These are phyloP conservation scores for Rhynchonema sp. DNA, from an alignment of 2,888 invertebrate genomes.

Conservation along the genomic window DNA sequence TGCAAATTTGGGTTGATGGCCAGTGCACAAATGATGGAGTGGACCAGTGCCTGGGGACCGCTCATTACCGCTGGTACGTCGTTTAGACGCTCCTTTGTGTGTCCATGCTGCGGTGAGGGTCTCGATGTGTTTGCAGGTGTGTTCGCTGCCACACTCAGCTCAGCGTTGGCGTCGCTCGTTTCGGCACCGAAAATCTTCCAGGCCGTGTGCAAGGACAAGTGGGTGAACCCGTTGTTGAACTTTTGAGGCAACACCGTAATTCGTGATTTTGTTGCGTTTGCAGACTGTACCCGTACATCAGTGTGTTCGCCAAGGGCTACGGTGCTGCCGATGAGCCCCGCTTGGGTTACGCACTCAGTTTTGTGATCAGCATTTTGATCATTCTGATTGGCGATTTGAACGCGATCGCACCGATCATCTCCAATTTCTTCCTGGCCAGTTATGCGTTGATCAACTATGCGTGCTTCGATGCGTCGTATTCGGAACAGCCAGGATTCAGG, in stretches of 20 bases:
- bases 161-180: slow-evolving; percentile 77
- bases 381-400: slow-evolving; percentile 70
- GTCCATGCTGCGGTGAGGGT: too few species aligned
- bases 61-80: slow-evolving; percentile 69
- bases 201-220: slow-evolving; percentile 78
- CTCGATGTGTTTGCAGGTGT: too few species aligned
- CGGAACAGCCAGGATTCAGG: slow-evolving; percentile 41
- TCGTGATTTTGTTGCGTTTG: too few species aligned
- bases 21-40: slow-evolving; percentile 12
- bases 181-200: slow-evolving; percentile 54
- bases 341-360: slow-evolving; percentile 74
- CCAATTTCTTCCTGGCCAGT: slow-evolving; percentile 79
- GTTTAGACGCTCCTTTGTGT: too few species aligned
- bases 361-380: slow-evolving; percentile 65
- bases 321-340: slow-evolving; percentile 43
- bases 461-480: slow-evolving; percentile 75
- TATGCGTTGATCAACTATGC: slow-evolving; percentile 83
- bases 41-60: slow-evolving; percentile 41
- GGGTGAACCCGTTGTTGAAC: too few species aligned
- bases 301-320: slow-evolving; percentile 54
- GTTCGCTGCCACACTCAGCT: slow-evolving; percentile 87
- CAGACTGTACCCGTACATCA: slow-evolving; percentile 69
- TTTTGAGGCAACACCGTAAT: too few species aligned
- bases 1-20: background rate
- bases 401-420: slow-evolving; percentile 69